These are phyloP conservation scores for Eulemur mongoz DNA, from an alignment of 2,797 vertebrate species.

Conservation along the genomic window DNA sequence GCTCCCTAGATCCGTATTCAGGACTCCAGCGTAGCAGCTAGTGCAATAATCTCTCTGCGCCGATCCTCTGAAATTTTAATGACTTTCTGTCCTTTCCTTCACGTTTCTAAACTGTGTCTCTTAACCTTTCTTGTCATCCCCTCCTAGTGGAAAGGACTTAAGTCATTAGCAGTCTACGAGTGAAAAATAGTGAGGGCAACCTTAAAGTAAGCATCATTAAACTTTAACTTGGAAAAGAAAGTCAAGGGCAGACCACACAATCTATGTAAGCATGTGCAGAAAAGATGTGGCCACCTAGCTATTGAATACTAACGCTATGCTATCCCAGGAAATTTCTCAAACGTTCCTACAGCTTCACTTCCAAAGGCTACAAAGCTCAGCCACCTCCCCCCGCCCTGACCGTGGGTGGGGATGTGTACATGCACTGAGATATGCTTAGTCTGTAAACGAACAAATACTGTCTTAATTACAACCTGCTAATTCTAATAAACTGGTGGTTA, in stretches of 20 bases:
- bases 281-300: neutral
- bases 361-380: neutral
- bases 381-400: too few species aligned
- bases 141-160: neutral
- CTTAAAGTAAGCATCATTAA: slow-evolving; percentile 34
- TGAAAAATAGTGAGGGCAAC: neutral
- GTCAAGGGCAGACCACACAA: slow-evolving; percentile 35
- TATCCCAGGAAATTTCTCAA: slow-evolving; percentile 14
- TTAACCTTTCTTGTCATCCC: neutral
- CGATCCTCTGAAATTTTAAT: slow-evolving; percentile 2
- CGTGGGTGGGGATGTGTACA: neutral
- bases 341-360: neutral
- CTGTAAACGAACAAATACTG: neutral
- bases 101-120: neutral
- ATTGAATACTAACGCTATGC: neutral
- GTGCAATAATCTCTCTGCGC: neutral
- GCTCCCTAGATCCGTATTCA: neutral
- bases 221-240: slow-evolving; percentile 21
- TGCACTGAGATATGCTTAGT: neutral
- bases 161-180: neutral
- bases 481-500: slow-evolving; percentile 9
- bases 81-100: neutral
- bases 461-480: neutral
- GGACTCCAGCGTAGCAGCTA: neutral
- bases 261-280: neutral